A percentile compares a stretch with the other conserved stretches of the same genome.
These are phyloP conservation scores for Apis laboriosa DNA, from an alignment of 1,140 invertebrate species.

Conservation along the genomic window DNA sequence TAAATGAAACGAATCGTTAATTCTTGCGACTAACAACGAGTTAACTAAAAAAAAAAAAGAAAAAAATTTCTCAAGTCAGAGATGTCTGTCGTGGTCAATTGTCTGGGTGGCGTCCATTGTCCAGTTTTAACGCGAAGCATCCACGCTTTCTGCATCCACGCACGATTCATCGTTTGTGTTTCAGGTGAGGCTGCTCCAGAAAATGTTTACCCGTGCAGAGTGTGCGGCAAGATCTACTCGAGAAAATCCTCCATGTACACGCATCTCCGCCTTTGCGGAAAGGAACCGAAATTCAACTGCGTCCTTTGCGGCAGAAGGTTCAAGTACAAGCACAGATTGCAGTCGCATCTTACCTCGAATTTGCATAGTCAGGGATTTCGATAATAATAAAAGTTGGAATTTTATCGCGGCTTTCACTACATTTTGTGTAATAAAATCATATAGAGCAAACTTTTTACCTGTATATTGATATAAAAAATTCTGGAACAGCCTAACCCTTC, in stretches of 20 bases:
- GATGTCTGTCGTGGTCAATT: background rate
- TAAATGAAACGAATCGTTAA: background rate
- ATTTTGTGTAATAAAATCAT: no score
- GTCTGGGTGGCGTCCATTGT: background rate
- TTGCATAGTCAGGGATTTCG: conserved; percentile 37
- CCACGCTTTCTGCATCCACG: conserved; percentile 13
- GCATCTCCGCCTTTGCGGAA: conserved; percentile 67
- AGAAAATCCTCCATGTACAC: conserved; percentile 68
- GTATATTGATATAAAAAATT: no score
- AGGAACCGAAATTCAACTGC: conserved; percentile 73
- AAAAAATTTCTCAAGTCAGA: no score
- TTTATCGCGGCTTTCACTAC: background rate
- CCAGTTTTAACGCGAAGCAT: background rate
- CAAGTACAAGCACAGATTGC: conserved; percentile 79
- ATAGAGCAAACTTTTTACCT: no score
- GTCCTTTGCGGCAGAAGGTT: conserved; percentile 80
- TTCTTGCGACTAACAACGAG: background rate
- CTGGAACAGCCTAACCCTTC: no score
- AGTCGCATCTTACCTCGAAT: conserved; percentile 75
- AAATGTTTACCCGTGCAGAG: conserved; percentile 56
- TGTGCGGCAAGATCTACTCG: conserved; percentile 66
- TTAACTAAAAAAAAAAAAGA: background rate
- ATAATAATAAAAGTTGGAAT: background rate
- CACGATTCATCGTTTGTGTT: conserved; percentile 53
- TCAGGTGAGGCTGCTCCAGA: conserved; percentile 31